Conservation (phyloP, 2,888 invertebrate genomes). For the Cataglyphis rosenhaueri region DNA sequence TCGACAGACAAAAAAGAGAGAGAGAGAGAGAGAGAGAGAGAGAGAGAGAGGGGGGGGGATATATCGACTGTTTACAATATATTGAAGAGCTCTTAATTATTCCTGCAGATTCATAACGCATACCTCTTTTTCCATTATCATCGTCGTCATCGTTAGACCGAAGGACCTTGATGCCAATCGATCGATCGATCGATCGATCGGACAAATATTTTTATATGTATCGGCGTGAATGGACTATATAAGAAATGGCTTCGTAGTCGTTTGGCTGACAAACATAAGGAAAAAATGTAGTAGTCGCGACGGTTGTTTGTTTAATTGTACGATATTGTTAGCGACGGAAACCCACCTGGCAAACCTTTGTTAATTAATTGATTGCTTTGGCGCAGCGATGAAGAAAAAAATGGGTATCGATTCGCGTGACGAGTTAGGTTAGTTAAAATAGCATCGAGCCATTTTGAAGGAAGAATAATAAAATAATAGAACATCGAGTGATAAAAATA, state of each 20-base stretch:
- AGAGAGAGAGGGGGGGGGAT: not conserved
- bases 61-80: constrained; percentile 5
- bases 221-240: not conserved
- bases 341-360: not conserved
- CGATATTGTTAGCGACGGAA: not conserved
- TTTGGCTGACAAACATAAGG: not conserved
- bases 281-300: not conserved
- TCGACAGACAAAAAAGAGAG: not conserved
- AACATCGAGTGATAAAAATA: not conserved
- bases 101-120: not conserved
- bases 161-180: not conserved
- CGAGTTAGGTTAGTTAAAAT: not conserved
- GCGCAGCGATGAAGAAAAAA: not conserved
- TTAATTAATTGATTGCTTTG: not conserved
- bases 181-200: not conserved
- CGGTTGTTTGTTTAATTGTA: not conserved
- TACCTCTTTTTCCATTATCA: not conserved
- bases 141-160: not conserved
- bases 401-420: not conserved
- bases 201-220: constrained; percentile 1
- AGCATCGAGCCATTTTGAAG: not conserved
- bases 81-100: constrained; percentile 9
- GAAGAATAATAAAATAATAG: too few relatives aligned
- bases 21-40: too few relatives aligned
- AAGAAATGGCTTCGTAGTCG: not conserved